Base-by-base conservation (phyloP, 2,888 invertebrate species). In the Tinea trinotella region DNA sequence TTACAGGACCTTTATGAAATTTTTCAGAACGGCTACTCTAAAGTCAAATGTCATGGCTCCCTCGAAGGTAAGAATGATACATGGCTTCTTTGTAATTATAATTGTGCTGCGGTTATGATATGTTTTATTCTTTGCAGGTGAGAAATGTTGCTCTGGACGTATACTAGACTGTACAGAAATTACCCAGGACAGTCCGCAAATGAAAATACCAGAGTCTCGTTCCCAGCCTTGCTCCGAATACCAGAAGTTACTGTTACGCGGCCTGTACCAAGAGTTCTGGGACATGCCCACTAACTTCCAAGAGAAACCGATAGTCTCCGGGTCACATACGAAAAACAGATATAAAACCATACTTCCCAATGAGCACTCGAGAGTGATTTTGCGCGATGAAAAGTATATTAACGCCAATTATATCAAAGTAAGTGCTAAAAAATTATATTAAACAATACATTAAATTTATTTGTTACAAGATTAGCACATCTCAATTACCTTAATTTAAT, bases 391-490 rank as follows among this genome's bases (percentile, higher is more conserved):
- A 2, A 60, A 90, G 56, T 97, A 97, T 70, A 96, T 97, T 56
- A 97, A 97, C 84, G 97, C 97, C 62, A 97, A 97, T 85, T 97
- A 93, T 74, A 94, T 97, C 62, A 92, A 94, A 89, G 95, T 95
- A 67, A 78, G 67, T 30, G 3, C 30, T n/a, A n/a, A n/a, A n/a
- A n/a, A n/a, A n/a, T n/a, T n/a, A n/a, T n/a, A n/a, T n/a, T n/a
- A n/a, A n/a, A n/a, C n/a, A n/a, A n/a, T n/a, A n/a, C n/a, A n/a
- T n/a, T n/a, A n/a, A n/a, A n/a, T n/a, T n/a, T n/a, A n/a, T n/a
- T n/a, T n/a, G n/a, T n/a, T n/a, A n/a, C n/a, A n/a, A n/a, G n/a
- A n/a, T n/a, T n/a, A n/a, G n/a, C n/a, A n/a, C n/a, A n/a, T n/a
- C n/a, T n/a, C n/a, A n/a, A n/a, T n/a, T n/a, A n/a, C n/a, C n/a